Percentiles rank a stretch among this genome's conserved stretches.
Evolutionary conservation across 2,113 vertebrate species (phyloP).

Genomic region (Pterocles burchelli): DNA sequence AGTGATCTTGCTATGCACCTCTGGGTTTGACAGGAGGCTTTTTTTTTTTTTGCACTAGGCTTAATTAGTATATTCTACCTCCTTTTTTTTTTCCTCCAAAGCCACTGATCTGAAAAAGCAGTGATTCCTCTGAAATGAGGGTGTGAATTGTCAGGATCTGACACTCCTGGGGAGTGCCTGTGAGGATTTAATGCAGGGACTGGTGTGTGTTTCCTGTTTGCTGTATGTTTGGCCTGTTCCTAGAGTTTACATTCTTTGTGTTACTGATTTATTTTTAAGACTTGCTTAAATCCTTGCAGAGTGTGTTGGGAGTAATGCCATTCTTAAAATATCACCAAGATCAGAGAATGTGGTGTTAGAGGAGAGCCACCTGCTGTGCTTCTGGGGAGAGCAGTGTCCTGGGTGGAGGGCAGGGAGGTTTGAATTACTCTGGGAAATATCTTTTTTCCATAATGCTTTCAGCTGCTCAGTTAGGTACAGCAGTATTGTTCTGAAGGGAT

Average conservation of each 20-base stretch:
- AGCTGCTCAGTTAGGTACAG: rapidly evolving
- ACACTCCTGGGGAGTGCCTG: neutral
- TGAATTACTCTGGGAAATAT: neutral
- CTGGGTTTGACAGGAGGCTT: neutral
- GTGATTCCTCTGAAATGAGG: neutral
- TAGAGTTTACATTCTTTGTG: neutral
- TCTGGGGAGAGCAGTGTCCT: neutral
- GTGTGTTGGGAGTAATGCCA: neutral
- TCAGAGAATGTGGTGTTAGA: neutral
- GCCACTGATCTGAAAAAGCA: neutral
- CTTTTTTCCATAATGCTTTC: rapidly evolving
- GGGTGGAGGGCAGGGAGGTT: neutral
- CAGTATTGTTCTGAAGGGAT: neutral
- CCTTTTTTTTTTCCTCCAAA: neutral
- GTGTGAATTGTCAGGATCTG: neutral
- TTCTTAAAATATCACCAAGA: neutral
- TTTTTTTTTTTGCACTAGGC: no score
- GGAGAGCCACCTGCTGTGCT: neutral
- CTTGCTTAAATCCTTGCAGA: neutral
- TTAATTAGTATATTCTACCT: neutral
- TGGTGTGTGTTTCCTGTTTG: neutral
- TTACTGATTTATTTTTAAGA: neutral
- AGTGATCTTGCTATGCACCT: neutral
- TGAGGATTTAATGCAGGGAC: neutral
- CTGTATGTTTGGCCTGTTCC: neutral